phyloP scores from a whole-genome alignment of 1,140 invertebrate species.

The Gonioctena quinquepunctata region DNA sequence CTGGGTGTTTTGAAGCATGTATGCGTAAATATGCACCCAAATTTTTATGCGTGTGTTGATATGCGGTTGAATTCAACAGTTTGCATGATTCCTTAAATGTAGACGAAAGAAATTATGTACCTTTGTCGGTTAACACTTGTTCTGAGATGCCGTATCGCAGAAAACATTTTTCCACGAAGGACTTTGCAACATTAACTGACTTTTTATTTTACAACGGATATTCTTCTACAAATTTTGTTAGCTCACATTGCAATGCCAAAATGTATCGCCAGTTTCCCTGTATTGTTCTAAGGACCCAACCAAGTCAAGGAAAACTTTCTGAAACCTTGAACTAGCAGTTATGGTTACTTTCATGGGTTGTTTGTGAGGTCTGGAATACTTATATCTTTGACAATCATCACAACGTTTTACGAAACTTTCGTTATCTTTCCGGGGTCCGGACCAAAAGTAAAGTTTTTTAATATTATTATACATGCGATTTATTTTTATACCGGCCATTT shows the following conservation, averaged over 20 bases:
- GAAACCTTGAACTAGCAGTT: slow-evolving; percentile 24
- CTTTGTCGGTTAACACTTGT: slow-evolving; percentile 32
- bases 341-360: slow-evolving; percentile 26
- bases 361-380: slow-evolving; percentile 24
- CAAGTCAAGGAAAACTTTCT: slow-evolving; percentile 33
- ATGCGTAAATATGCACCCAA: slow-evolving; percentile 35
- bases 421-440: slow-evolving; percentile 19
- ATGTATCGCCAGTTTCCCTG: slow-evolving; percentile 26
- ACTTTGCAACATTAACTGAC: slow-evolving; percentile 23
- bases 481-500: slow-evolving; percentile 14
- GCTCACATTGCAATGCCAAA: slow-evolving; percentile 30
- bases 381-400: slow-evolving; percentile 34
- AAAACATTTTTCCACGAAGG: slow-evolving; percentile 40
- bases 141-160: slow-evolving; percentile 36
- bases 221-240: slow-evolving; percentile 31
- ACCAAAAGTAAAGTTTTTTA: slow-evolving; percentile 33
- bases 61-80: too few species aligned
- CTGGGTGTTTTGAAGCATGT: slow-evolving; percentile 22
- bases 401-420: slow-evolving; percentile 27
- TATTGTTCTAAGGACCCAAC: slow-evolving; percentile 31
- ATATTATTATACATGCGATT: slow-evolving; percentile 36
- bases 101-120: slow-evolving; percentile 28
- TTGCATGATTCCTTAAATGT: slow-evolving; percentile 30
- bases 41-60: slow-evolving; percentile 42
- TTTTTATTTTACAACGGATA: slow-evolving; percentile 20